Evolutionary conservation across 2,888 invertebrate genomes (phyloP).

Genomic region (Mamestra brassicae): DNA sequence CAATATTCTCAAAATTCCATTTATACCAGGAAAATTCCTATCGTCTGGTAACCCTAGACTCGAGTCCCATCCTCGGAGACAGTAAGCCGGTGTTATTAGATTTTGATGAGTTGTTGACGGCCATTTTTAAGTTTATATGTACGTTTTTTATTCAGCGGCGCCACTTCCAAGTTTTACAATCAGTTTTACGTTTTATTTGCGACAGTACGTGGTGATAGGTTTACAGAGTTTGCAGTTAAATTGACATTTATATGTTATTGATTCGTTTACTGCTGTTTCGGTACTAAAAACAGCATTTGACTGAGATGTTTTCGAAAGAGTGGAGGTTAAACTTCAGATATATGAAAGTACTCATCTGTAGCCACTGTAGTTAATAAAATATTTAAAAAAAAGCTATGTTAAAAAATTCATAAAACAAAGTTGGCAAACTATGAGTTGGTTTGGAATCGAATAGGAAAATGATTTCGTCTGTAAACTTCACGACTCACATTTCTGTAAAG

Average conservation of each 20-base stretch:
- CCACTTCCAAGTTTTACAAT: conserved; percentile 62
- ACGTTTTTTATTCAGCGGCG: conserved; percentile 63
- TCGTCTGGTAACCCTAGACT: conserved; percentile 42
- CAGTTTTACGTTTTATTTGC: conserved; percentile 64
- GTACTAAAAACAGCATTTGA: conserved; percentile 22
- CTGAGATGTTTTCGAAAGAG: not conserved
- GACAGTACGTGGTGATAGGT: conserved; percentile 33
- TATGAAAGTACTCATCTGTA: not conserved
- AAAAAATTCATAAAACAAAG: not conserved
- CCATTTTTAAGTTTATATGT: conserved; percentile 72
- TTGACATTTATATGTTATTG: conserved; percentile 38
- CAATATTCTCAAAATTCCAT: not conserved
- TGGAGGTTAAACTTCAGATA: not conserved
- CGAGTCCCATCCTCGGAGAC: conserved; percentile 56
- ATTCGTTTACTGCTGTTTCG: conserved; percentile 39
- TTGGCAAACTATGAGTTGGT: not conserved
- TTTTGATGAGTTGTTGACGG: conserved; percentile 84
- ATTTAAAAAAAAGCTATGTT: no score
- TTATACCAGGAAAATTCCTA: conserved; percentile 5
- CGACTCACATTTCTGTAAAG: not conserved
- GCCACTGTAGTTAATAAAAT: not conserved
- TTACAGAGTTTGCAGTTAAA: conserved; percentile 33
- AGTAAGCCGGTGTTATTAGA: conserved; percentile 83
- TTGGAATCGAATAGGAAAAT: conserved; percentile 6
- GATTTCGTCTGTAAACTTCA: not conserved